These are phyloP conservation scores for Gallinago jamesoni DNA, from an alignment of 2,113 vertebrate genomes.

Conservation along the genomic window DNA sequence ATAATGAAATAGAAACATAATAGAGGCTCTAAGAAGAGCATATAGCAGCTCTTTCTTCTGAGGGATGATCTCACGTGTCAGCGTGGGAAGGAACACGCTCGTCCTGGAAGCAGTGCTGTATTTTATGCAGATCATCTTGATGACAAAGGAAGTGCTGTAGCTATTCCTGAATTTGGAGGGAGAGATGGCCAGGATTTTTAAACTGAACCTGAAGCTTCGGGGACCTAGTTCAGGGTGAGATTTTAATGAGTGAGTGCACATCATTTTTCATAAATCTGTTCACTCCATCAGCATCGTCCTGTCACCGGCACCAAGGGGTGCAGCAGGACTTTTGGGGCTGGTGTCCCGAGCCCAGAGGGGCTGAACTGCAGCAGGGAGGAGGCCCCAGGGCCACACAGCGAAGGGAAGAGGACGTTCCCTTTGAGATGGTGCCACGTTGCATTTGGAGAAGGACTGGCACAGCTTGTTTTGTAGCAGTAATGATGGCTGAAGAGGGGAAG, in stretches of 20 bases:
- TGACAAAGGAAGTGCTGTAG: not conserved
- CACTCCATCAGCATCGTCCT: not conserved
- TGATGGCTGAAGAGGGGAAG: not conserved
- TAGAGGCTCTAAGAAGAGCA: not conserved
- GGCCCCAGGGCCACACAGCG: not conserved
- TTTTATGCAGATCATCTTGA: not conserved
- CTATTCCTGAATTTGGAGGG: not conserved
- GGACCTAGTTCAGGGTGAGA: not conserved
- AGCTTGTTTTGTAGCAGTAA: not conserved
- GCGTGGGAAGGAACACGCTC: not conserved
- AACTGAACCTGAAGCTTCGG: not conserved
- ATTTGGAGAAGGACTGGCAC: not conserved
- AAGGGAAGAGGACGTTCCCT: not conserved
- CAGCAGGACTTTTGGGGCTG: not conserved
- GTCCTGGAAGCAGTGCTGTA: not conserved
- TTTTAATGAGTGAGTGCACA: not conserved
- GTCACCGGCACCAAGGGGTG: not conserved
- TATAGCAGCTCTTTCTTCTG: not conserved
- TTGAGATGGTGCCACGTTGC: not conserved
- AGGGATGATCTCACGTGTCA: not conserved
- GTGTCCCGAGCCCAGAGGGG: not conserved
- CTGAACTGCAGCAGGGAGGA: not conserved
- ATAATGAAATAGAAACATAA: not conserved
- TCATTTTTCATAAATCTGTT: not conserved
- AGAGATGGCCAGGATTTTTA: not conserved